Base-by-base conservation (phyloP, 2,888 invertebrate species). In the Scaptomyza caliginosa region DNA sequence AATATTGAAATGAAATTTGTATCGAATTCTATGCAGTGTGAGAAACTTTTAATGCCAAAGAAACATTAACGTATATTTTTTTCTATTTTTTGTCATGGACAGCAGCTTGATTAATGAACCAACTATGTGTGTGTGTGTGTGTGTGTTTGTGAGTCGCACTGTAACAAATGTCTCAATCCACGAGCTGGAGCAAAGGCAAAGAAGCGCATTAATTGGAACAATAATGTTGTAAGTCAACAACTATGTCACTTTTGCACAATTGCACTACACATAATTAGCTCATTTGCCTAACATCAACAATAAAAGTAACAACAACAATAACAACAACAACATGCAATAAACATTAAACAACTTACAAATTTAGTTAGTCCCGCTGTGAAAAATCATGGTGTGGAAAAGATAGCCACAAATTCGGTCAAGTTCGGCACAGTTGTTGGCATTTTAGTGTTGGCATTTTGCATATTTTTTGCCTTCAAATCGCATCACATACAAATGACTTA, bases 1-100 rank as follows among this genome's bases (percentile, higher is more conserved):
- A 60, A 60, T 77, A 78, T 73, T 78, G 78, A 74, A 71, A 83
- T 68, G 45, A 64, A 82, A 82, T 81, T 36, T 48, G n/a, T 24
- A 42, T 19, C 7, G 2, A 10, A 16, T 16, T 34, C 7, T 48
- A 21, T 23, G 23, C 38, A 56, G 59, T 67, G 48, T 67, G 76
- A 51, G 77, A 78, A 68, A 62, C 55, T 36, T 55, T 55, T 57
- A 30, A 71, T 54, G 51, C 51, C 59, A 38, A 55, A 50, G 8
- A 51, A 54, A 58, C 38, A n/a, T n/a, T n/a, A n/a, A n/a, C 7
- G n/a, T 40, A 13, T 1, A 11, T 0, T 26, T 16, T 16, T 17
- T 45, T 49, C 48, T 40, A 48, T 43, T 51, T 45, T 54, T 46
- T 24, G 21, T 7, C 38, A 63, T 67, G 67, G 67, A 67, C 74